Conservation (phyloP, 2,113 vertebrate species). For the Nannobrachium achirus region DNA sequence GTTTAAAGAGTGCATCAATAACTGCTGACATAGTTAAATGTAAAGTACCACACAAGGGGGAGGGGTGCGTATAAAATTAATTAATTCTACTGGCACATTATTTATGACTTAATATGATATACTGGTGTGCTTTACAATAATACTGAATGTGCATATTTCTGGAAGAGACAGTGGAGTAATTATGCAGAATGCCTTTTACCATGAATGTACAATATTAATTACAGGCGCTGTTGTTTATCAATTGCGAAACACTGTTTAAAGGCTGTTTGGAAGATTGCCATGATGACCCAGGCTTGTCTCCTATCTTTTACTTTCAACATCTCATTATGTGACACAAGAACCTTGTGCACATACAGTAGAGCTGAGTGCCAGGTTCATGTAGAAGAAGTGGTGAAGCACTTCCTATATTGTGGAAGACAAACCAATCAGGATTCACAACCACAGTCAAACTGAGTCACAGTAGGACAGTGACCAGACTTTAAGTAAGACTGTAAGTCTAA, state of each 20-base stretch:
- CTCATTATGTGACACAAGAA: slow-evolving; percentile 63
- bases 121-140: slow-evolving; percentile 79
- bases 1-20: slow-evolving; percentile 80
- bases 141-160: slow-evolving; percentile 81
- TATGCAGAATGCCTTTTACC: slow-evolving; percentile 78
- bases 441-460: slow-evolving; percentile 18
- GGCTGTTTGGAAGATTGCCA: slow-evolving; percentile 78
- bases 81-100: slow-evolving; percentile 79
- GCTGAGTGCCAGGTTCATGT: slow-evolving; percentile 60
- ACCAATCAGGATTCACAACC: slow-evolving; percentile 33
- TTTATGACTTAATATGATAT: slow-evolving; percentile 84
- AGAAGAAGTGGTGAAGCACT: slow-evolving; percentile 52
- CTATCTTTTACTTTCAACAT: slow-evolving; percentile 64
- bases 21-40: slow-evolving; percentile 81
- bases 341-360: slow-evolving; percentile 40
- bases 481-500: no score
- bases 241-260: slow-evolving; percentile 74
- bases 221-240: slow-evolving; percentile 77
- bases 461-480: no score
- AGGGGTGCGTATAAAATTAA: slow-evolving; percentile 73
- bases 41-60: slow-evolving; percentile 67
- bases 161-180: slow-evolving; percentile 79
- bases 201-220: slow-evolving; percentile 79
- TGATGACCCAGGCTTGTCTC: slow-evolving; percentile 69
- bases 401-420: slow-evolving; percentile 37